Evolutionary conservation across 2,888 invertebrate genomes (phyloP), one percentile per base, ranked within the genome.

Genomic region (Drosophila ochracea): DNA sequence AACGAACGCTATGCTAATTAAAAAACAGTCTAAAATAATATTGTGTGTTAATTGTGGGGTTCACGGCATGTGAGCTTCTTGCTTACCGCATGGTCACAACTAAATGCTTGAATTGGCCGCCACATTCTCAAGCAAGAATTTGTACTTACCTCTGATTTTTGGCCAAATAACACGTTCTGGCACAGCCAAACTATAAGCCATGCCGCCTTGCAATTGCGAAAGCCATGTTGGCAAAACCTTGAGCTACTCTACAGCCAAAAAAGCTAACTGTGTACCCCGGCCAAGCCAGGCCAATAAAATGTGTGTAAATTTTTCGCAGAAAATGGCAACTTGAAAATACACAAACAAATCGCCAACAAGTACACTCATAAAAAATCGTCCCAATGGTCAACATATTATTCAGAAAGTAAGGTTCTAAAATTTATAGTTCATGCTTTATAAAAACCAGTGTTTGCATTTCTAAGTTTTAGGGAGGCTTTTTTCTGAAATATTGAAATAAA

Each of bases 91-190:
- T 65, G 66, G 61, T 49, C 65, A 66, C n/a, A 64, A 43, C 64
- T 28, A 19, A 53, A 57, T 57, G 57, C 43, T 72, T 55, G 35
- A 66, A 82, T 54, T 74, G 84, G 68, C 90, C 89, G 76, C 86
- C 86, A 90, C 90, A 85, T 90, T 85, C 89, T 89, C 80, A 60
- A 54, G 53, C 75, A 31, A 89, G 80, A 85, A 89, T 74, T 80
- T 60, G 60, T 47, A 80, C 65, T 73, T 80, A 85, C 81, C 73
- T 67, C 71, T 53, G 72, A 72, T 78, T 80, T 89, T 82, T 73
- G 76, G 68, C 73, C 64, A 90, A 90, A 86, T 69, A 89, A 83
- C 85, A 85, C 90, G 85, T 85, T 80, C 68, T 73, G 37, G 61
- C 49, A 54, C 52, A 66, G 13, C 47, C 41, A 35, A 54, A 59